Conservation (phyloP, 2,797 vertebrate species). For the Pristis pectinata region DNA sequence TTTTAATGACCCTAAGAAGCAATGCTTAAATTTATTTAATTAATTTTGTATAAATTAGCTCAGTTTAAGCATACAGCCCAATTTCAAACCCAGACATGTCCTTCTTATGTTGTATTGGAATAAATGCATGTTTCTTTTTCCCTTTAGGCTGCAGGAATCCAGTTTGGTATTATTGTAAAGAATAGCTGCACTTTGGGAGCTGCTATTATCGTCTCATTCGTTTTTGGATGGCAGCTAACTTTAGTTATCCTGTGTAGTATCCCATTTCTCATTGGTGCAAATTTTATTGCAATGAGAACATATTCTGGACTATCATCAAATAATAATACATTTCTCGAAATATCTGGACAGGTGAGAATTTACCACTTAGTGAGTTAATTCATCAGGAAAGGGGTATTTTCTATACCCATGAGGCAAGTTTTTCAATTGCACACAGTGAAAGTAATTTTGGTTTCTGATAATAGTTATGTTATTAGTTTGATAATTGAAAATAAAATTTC, state of each 20-base stretch:
- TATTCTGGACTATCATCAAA: constrained; percentile 57
- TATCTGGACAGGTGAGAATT: constrained; percentile 59
- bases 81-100: neutral
- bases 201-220: constrained; percentile 59
- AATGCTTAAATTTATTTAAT: neutral
- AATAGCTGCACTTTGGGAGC: constrained; percentile 49
- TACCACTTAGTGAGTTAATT: constrained; percentile 12
- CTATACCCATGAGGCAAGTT: neutral
- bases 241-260: constrained; percentile 60
- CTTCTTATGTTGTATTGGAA: neutral
- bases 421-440: neutral
- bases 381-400: neutral
- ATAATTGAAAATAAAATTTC: neutral
- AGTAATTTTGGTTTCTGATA: neutral
- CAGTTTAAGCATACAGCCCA: neutral
- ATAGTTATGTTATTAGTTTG: neutral
- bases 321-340: constrained; percentile 62
- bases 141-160: constrained; percentile 56
- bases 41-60: neutral
- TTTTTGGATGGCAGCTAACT: constrained; percentile 60
- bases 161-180: constrained; percentile 53
- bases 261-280: constrained; percentile 56
- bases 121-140: constrained; percentile 37
- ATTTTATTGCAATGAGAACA: constrained; percentile 54
- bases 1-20: no score